These are phyloP conservation scores for Uropsilus gracilis DNA, from an alignment of 2,113 vertebrate genomes.

Conservation along the genomic window DNA sequence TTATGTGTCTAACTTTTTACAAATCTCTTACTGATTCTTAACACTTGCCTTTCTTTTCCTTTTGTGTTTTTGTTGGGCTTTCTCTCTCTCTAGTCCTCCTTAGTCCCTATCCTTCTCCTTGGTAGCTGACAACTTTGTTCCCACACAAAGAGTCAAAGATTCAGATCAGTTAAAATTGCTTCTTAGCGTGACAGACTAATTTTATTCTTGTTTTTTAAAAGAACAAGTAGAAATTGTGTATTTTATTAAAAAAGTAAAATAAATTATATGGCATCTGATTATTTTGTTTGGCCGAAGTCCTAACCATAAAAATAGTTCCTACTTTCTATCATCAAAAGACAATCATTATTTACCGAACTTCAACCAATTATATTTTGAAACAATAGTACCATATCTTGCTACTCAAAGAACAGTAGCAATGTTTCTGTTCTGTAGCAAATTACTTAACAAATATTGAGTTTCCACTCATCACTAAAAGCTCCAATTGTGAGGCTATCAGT, in stretches of 20 bases:
- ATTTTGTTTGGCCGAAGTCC: background rate
- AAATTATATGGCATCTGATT: conserved; percentile 8
- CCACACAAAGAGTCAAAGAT: background rate
- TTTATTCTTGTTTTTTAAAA: conserved; percentile 21
- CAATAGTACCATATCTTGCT: background rate
- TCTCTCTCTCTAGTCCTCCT: too few relatives aligned
- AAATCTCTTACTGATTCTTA: conserved; percentile 41
- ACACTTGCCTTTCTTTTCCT: background rate
- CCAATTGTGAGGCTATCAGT: background rate
- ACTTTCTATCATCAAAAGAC: conserved; percentile 49
- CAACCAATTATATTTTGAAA: conserved; percentile 39
- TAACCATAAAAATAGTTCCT: conserved; percentile 31
- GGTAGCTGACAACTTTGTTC: background rate
- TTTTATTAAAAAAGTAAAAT: background rate
- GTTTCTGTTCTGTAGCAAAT: conserved; percentile 20
- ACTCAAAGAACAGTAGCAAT: conserved; percentile 27
- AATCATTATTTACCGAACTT: conserved; percentile 32
- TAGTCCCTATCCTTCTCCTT: background rate
- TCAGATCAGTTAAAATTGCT: conserved; percentile 1
- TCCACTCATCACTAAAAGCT: conserved; percentile 47
- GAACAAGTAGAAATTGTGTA: background rate
- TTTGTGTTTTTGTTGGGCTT: background rate
- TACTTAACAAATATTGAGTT: conserved; percentile 43
- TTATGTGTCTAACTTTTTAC: conserved; percentile 15
- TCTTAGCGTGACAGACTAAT: background rate